Conservation (phyloP, 2,888 invertebrate genomes). For the Strigamia crassipes region DNA sequence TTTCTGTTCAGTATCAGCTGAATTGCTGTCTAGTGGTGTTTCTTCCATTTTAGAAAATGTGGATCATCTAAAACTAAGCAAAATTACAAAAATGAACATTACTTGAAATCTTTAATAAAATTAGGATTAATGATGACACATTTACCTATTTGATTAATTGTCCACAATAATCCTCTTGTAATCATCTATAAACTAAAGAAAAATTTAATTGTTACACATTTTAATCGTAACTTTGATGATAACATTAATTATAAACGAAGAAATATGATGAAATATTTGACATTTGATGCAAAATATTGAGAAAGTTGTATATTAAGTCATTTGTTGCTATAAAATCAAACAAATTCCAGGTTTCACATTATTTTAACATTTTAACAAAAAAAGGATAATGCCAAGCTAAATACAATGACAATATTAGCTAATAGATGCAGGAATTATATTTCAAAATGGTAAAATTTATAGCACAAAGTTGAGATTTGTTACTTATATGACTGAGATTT, state of each 20-base stretch:
- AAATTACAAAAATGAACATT: too few relatives aligned
- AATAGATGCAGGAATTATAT: not conserved
- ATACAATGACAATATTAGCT: not conserved
- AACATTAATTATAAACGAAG: not conserved
- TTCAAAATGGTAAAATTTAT: not conserved
- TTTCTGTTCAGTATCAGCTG: too few relatives aligned
- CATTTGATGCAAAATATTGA: too few relatives aligned
- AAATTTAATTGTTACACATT: not conserved
- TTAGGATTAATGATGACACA: too few relatives aligned
- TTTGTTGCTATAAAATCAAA: not conserved
- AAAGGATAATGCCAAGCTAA: not conserved
- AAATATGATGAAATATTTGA: too few relatives aligned
- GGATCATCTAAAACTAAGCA: not conserved
- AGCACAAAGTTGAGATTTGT: too few relatives aligned
- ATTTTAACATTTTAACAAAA: conserved; percentile 24
- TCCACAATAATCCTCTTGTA: not conserved
- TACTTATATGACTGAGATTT: too few relatives aligned
- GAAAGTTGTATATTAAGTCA: too few relatives aligned
- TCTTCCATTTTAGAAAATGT: not conserved
- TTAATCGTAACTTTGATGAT: not conserved
- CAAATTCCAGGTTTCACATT: not conserved
- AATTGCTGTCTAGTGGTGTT: not conserved
- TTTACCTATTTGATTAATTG: not conserved
- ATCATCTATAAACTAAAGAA: too few relatives aligned
- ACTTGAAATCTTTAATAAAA: too few relatives aligned